Evolutionary conservation across 53 echinoderm and acorn worm species (phyloP), one percentile per base, ranked within the genome.

Genomic region (Zoroaster sp.): DNA sequence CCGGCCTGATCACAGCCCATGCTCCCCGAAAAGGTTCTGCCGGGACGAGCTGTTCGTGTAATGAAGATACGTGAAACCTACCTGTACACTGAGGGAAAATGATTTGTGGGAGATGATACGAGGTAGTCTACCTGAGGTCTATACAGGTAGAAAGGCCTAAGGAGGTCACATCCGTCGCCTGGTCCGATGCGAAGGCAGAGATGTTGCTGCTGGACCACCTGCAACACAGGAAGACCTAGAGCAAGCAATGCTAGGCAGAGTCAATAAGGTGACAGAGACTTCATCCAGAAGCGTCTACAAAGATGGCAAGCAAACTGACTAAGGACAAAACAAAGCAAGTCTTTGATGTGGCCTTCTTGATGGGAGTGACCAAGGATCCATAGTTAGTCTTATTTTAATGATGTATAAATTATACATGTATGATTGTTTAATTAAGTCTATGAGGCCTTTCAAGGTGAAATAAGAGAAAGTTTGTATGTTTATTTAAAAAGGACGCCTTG

Each of bases 71-170:
- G 33, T 32, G 69, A 68, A 34, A 13, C 33, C 4, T 28, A 68
- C 72, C 2, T 72, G 17, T 72, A 72, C 40, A 15, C 72, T 72
- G 47, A 44, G 45, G 25, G 39, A 73, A 73, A 23, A 30, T 33
- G 7, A 23, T 75, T 25, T 47, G 75, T 11, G 75, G 75, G 2
- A 21, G 75, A 8, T 45, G 47, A 31, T 75, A 28, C 49, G 46
- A 75, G 28, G 75, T 75, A 31, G 75, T 75, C 21, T 75, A 75
- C 32, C 47, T 75, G 75, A n/a, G 47, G 49, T 49, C 46, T 30
- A 7, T 75, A 13, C 32, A 23, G 72, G 39, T 72, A 7, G 20
- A 40, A 7, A 72, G 20, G 28, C 47, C 75, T 5, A 46, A 4
- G 46, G 31, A 75, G 75, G 17, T 18, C 3, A 5, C 42, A 75